Base-by-base conservation (phyloP, 2,113 vertebrate genomes). In the Osmerus mordax region DNA sequence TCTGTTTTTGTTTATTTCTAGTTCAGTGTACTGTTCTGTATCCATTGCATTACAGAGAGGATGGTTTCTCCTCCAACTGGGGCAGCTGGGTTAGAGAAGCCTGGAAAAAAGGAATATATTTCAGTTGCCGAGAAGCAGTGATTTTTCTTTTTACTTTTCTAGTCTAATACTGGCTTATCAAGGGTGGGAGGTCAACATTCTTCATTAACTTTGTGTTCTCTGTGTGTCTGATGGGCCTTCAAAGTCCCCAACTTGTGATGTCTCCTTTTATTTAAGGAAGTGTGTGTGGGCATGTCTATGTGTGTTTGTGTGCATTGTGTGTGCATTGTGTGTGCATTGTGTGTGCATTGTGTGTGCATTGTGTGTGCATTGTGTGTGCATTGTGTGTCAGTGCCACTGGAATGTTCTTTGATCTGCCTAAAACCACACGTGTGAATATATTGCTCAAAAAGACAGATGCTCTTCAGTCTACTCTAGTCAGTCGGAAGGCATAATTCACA, bases 261-360 rank as follows among this genome's bases (percentile, higher is more conserved):
- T 3, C 64, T n/a, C 58, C 19, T 41, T 61, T 70, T 28, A 28
- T 28, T 28, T 28, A 28, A 28, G 25, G 25, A 14, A 13, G 63
- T 52, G 70, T 71, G 56, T 67, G 65, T 70, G 66, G 66, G 54
- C 70, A 66, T 70, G 67, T 71, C 63, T 74, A 53, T 56, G 58
- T 72, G 21, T 71, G 71, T 36, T 28, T 55, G 18, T 56, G 61
- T 63, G 61, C 28, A 11, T 65, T 32, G 63, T 55, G 41, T 67
- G 56, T 67, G 74, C 54, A 58, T 60, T 72, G 65, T 28, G 3
- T 72, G 54, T 63, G n/a, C n/a, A n/a, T n/a, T n/a, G n/a, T 55
- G 18, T 56, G 61, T 63, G 61, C 28, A 11, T 65, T 32, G 63
- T 55, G 41, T 67, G 56, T 67, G 74, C n/a, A n/a, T n/a, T n/a